Conservation (phyloP, 2,888 invertebrate genomes). For the Patella ulyssiponensis region DNA sequence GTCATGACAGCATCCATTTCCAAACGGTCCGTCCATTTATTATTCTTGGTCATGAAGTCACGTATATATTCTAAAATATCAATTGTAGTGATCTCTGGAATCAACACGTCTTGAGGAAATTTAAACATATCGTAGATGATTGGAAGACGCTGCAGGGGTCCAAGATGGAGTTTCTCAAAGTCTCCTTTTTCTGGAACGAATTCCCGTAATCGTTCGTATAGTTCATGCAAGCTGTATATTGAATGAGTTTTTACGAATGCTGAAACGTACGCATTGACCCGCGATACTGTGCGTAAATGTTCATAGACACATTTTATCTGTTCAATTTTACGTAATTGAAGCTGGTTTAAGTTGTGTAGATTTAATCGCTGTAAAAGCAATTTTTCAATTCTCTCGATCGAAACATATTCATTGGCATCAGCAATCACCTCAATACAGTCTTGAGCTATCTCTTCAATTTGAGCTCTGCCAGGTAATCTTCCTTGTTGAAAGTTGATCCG, state of each 20-base stretch:
- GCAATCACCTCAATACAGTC: conserved; percentile 64
- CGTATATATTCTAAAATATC: conserved; percentile 52
- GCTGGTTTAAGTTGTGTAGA: conserved; percentile 26
- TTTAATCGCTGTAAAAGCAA: conserved; percentile 53
- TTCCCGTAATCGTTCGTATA: conserved; percentile 54
- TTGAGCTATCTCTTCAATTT: conserved; percentile 56
- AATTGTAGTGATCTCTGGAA: conserved; percentile 62
- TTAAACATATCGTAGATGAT: conserved; percentile 63
- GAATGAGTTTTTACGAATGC: conserved; percentile 61
- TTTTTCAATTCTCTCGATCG: conserved; percentile 55
- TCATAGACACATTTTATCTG: conserved; percentile 55
- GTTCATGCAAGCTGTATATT: conserved; percentile 63
- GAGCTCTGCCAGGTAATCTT: conserved; percentile 4
- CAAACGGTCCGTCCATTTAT: conserved; percentile 57
- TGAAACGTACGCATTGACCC: conserved; percentile 63
- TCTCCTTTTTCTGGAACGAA: conserved; percentile 48
- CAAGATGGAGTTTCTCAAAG: conserved; percentile 60
- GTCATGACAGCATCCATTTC: conserved; percentile 62
- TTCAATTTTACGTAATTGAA: conserved; percentile 38
- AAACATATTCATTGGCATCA: conserved; percentile 62
- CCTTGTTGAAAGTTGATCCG: neutral
- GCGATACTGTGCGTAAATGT: conserved; percentile 48
- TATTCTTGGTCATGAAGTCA: conserved; percentile 54
- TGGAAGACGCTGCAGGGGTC: conserved; percentile 66
- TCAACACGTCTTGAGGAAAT: conserved; percentile 58